Base-by-base conservation (phyloP, 2,113 vertebrate genomes). In the Amblyornis subalaris region DNA sequence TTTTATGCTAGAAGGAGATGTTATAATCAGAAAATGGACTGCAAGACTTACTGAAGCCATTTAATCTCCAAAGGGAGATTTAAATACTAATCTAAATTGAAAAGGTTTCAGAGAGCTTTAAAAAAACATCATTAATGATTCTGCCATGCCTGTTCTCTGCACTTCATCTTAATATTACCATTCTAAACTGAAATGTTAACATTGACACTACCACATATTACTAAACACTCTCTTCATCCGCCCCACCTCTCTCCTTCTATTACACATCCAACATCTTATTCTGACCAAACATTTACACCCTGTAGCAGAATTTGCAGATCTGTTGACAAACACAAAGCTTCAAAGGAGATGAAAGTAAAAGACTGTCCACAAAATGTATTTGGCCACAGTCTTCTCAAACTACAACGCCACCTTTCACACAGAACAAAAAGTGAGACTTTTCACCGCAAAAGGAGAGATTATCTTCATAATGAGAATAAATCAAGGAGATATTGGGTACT, bases 61-160 rank as follows among this genome's bases (percentile, higher is more conserved):
- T 93, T 93, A 95, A 96, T 95, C 88, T 89, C 88, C 44, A 87
- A 85, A 88, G 66, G 54, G 60, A 92, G 93, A 95, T 92, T 95
- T 95, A 94, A 96, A 89, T 55, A 92, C 80, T 95, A 89, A 95
- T 95, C 88, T 90, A 92, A 96, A 96, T 53, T 94, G 73, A 93
- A 95, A 95, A 85, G 72, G 94, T 94, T 95, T 93, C 64, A 75
- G 55, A 71, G 69, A 78, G 72, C 67, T 94, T 95, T 91, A 66
- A 77, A 91, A 96, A 70, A 86, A 5, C 11, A 88, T 76, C 47
- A 57, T 69, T 95, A 91, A 76, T 80, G 75, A 75, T 69, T 90
- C 65, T 72, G 35, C 51, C 38, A 57, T 40, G 53, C 33, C 48
- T 60, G 9, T 62, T 89, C 15, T 16, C 70, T 25, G 47, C 36